Percentiles rank a stretch among this genome's conserved stretches.
Conservation (phyloP, 2,797 vertebrate species). For the Antennarius maculatus region DNA sequence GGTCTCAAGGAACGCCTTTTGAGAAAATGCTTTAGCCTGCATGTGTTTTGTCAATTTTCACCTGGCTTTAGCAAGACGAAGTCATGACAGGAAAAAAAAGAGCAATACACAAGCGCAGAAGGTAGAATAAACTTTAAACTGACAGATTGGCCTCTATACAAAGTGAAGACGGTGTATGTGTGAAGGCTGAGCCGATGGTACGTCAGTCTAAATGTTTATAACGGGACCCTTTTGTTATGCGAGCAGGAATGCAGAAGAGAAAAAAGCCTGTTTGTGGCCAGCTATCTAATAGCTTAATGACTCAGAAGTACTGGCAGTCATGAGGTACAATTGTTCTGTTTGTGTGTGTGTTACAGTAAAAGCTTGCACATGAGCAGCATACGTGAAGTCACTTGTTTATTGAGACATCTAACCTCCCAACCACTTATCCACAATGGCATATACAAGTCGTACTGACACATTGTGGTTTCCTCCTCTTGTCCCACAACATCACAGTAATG, state of each 20-base stretch:
- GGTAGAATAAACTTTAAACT: slow-evolving; percentile 32
- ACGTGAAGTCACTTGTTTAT: slow-evolving; percentile 64
- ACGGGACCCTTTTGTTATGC: slow-evolving; percentile 60
- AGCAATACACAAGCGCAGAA: slow-evolving; percentile 14
- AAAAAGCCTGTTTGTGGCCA: slow-evolving; percentile 49
- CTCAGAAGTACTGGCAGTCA: slow-evolving; percentile 70
- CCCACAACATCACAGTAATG: slow-evolving; percentile 18
- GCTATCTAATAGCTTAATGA: slow-evolving; percentile 72
- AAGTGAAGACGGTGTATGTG: slow-evolving; percentile 31
- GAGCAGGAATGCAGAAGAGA: slow-evolving; percentile 68
- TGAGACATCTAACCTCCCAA: slow-evolving; percentile 49
- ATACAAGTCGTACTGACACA: slow-evolving; percentile 41
- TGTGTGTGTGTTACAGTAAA: slow-evolving; percentile 41
- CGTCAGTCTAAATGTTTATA: slow-evolving; percentile 76
- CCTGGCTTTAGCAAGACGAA: slow-evolving; percentile 41
- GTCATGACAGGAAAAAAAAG: slow-evolving; percentile 16
- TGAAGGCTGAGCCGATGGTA: slow-evolving; percentile 54
- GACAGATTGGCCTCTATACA: slow-evolving; percentile 11
- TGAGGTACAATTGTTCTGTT: slow-evolving; percentile 54
- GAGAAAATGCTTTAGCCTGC: slow-evolving; percentile 38
- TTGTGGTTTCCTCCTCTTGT: slow-evolving; percentile 34
- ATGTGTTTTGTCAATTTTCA: slow-evolving; percentile 49
- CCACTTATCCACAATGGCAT: slow-evolving; percentile 22
- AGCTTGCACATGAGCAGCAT: slow-evolving; percentile 54
- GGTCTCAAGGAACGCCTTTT: slow-evolving; percentile 38